Evolutionary conservation across 1,140 invertebrate species (phyloP), one percentile per base, ranked within the genome.

Genomic region (Bombus balteatus): DNA sequence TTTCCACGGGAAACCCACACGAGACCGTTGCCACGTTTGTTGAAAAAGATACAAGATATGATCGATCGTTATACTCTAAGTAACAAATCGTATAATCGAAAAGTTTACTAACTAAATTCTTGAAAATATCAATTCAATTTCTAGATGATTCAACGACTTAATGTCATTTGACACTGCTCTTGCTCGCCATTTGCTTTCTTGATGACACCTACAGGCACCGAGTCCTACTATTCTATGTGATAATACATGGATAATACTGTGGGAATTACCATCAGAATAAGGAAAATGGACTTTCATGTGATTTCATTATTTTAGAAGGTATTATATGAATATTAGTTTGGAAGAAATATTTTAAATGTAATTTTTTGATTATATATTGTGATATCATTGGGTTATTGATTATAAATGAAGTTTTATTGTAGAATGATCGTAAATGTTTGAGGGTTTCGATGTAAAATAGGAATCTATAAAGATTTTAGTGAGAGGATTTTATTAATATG

Each of bases 161-260:
- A 71, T 28, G 15, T 62, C 12, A 8, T 28, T 37, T 47, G 41
- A 47, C 32, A 47, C 10, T 28, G 1, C 0, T 47, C 53, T 15
- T 22, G 6, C 0, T 39, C 53, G 76, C 76, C 76, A 85, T 77
- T 68, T 70, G 34, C 43, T 70, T 53, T 53, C 15, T 57, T n/a
- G 13, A 18, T 78, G 81, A 83, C 81, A 76, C 73, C 81, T 83
- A 34, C 62, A 76, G 73, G 59, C n/a, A 10, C 4, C 3, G 39
- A 22, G 32, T 22, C 28, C 47, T 22, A 83, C 81, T 83, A 83
- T 41, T 22, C 9, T 57, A 34, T 70, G 6, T 53, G 18, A 53
- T 53, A 53, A 53, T 53, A 53, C 18, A 3, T 22, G 10, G 41
- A 73, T 73, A 32, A 43, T 43, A 32, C 8, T 25, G 5, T 28